Evolutionary conservation across 2,113 vertebrate genomes (phyloP).

Genomic region (Numenius arquata): DNA sequence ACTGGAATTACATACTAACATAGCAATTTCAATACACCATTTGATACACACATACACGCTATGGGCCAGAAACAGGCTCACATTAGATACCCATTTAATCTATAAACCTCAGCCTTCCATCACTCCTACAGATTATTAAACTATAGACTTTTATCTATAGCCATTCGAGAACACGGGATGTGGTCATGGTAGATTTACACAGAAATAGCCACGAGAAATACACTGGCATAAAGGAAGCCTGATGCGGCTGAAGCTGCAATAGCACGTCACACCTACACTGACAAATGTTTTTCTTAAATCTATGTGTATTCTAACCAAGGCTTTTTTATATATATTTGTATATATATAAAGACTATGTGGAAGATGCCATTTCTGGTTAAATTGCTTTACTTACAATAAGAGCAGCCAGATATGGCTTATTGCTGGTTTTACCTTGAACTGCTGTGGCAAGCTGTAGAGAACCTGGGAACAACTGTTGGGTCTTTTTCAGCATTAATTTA

Average conservation of each 20-base stretch:
- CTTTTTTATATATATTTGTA: neutral
- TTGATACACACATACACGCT: neutral
- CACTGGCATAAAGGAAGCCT: fast-evolving
- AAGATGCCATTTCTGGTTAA: neutral
- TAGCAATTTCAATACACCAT: neutral
- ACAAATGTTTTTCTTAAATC: neutral
- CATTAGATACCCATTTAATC: neutral
- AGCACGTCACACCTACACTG: fast-evolving
- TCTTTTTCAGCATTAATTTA: neutral
- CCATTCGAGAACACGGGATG: neutral
- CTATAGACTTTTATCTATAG: neutral
- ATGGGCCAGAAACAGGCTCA: neutral
- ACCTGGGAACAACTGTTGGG: neutral
- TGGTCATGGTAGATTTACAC: neutral
- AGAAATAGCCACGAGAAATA: neutral
- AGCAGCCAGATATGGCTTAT: neutral
- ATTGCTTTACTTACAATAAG: neutral
- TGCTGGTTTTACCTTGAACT: neutral
- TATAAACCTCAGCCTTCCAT: neutral
- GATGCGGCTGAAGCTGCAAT: neutral
- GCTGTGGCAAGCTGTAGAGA: neutral
- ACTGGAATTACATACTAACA: neutral
- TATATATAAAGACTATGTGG: neutral
- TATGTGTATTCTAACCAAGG: neutral
- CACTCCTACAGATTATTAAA: neutral